A percentile compares a stretch with the other conserved stretches of the same genome.
phyloP scores from a whole-genome alignment of 2,888 invertebrate species.

The Sesamia inferens region DNA sequence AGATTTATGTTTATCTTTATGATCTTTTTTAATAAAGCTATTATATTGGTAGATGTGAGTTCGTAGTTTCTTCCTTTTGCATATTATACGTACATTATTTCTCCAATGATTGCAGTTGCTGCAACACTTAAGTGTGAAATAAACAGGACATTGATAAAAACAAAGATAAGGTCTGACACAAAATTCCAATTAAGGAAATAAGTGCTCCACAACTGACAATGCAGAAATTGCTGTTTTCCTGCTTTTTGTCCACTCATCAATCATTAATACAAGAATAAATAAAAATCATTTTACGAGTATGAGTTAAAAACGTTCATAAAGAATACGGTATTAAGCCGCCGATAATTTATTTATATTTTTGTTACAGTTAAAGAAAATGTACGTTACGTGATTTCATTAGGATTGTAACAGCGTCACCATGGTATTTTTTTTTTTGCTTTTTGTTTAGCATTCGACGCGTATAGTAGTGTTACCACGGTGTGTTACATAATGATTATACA shows the following conservation, averaged over 20 bases:
- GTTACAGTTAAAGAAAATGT: constrained; percentile 10
- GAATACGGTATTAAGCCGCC: constrained; percentile 7
- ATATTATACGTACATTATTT: constrained; percentile 13
- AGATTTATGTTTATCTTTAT: constrained; percentile 23
- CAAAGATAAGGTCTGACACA: constrained; percentile 7
- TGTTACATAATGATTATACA: constrained; percentile 3
- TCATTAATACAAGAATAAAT: background rate
- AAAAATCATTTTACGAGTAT: background rate
- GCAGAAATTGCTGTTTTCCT: too few relatives aligned
- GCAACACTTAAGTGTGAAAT: constrained; percentile 11
- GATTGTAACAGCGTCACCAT: constrained; percentile 7
- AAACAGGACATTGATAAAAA: constrained; percentile 21
- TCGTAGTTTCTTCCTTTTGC: constrained; percentile 15
- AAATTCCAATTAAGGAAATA: background rate
- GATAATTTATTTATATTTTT: constrained; percentile 22
- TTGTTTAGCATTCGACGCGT: constrained; percentile 14
- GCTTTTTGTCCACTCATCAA: background rate
- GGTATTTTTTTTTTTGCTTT: constrained; percentile 26
- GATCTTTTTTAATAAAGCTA: constrained; percentile 31
- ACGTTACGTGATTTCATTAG: constrained; percentile 38
- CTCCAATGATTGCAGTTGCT: constrained; percentile 23
- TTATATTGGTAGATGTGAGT: constrained; percentile 35
- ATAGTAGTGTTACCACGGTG: background rate
- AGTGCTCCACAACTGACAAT: background rate
- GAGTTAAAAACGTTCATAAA: background rate